Conservation (phyloP, 2,113 vertebrate species). For the Porphyrio hochstetteri region DNA sequence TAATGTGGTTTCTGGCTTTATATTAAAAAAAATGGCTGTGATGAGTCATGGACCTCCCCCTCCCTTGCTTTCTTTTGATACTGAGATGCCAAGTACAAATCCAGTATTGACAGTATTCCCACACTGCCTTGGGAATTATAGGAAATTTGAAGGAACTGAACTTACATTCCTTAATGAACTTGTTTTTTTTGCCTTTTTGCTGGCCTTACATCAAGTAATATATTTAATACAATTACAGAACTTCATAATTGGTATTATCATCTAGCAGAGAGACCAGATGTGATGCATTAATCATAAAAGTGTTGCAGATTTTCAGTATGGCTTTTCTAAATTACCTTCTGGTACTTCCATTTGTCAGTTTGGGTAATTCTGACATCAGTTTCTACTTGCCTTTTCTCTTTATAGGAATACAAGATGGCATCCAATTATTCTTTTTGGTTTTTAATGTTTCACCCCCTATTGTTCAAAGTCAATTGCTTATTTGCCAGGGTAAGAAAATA, state of each 20-base stretch:
- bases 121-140: neutral
- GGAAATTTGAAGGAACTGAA: neutral
- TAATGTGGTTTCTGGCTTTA: neutral
- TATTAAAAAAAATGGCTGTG: neutral
- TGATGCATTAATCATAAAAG: neutral
- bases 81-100: neutral
- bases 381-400: neutral
- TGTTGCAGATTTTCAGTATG: neutral
- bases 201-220: neutral
- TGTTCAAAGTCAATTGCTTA: neutral
- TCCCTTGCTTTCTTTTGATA: neutral
- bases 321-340: conserved; percentile 25
- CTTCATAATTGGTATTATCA: neutral
- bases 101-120: neutral
- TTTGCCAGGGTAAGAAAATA: neutral
- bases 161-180: neutral
- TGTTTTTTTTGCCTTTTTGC: neutral
- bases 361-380: neutral
- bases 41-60: neutral
- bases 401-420: neutral
- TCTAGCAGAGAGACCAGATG: neutral
- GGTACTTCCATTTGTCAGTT: neutral
- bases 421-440: neutral
- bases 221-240: neutral
- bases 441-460: neutral